Percentiles rank a stretch among this genome's conserved stretches.
These are phyloP conservation scores for Macropodus opercularis DNA, from an alignment of 2,797 vertebrate species.

Conservation along the genomic window DNA sequence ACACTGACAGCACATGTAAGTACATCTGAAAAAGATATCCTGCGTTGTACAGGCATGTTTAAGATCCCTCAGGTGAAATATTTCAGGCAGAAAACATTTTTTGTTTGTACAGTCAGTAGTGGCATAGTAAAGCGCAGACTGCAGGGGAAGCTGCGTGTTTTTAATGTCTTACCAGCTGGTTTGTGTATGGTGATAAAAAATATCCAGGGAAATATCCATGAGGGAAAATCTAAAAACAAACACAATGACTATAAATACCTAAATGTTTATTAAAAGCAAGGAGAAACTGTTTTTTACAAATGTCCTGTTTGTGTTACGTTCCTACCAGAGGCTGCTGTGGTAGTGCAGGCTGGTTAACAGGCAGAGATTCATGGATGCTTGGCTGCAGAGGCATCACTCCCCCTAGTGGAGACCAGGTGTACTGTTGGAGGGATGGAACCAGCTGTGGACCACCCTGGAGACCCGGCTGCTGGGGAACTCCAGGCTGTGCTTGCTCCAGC, in stretches of 20 bases:
- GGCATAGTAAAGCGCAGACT: background rate
- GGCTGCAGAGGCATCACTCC: conserved; percentile 50
- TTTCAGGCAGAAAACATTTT: conserved; percentile 23
- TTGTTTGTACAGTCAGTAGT: background rate
- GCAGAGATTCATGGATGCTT: conserved; percentile 20
- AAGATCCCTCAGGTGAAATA: conserved; percentile 33
- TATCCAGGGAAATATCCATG: conserved; percentile 53
- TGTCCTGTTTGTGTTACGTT: background rate
- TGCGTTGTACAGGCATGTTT: conserved; percentile 6
- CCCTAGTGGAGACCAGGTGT: conserved; percentile 54
- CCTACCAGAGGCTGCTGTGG: conserved; percentile 62
- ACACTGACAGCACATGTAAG: conserved; percentile 24
- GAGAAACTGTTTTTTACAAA: background rate
- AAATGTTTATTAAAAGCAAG: background rate
- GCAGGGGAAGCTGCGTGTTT: background rate
- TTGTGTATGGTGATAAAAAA: conserved; percentile 45
- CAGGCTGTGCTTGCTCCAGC: conserved; percentile 35
- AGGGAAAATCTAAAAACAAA: conserved; percentile 52
- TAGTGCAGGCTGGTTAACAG: conserved; percentile 37
- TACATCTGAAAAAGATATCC: background rate
- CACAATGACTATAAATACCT: background rate
- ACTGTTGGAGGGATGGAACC: conserved; percentile 36
- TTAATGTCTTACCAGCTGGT: conserved; percentile 63
- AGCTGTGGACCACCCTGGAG: conserved; percentile 25
- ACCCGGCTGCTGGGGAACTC: conserved; percentile 28